These are phyloP conservation scores for Dynastes hyllus DNA, from an alignment of 2,888 invertebrate genomes.

Conservation along the genomic window DNA sequence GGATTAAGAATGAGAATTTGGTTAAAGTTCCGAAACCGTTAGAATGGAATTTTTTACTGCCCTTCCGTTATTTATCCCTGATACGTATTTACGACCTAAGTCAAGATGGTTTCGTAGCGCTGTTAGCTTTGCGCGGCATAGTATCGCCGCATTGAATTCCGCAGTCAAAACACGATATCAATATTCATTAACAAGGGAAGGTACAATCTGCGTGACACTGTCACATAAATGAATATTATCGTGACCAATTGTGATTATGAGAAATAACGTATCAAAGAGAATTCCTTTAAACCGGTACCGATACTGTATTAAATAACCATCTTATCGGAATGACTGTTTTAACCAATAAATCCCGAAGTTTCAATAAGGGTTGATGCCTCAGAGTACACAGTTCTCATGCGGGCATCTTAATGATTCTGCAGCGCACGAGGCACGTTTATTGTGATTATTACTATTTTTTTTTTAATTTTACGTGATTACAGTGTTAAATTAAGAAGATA, in stretches of 20 bases:
- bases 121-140: slow-evolving; percentile 29
- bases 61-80: too few species aligned
- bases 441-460: background rate
- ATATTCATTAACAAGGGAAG: slow-evolving; percentile 39
- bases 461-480: background rate
- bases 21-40: too few species aligned
- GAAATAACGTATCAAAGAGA: slow-evolving; percentile 36
- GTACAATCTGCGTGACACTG: slow-evolving; percentile 48
- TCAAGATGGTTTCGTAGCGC: background rate
- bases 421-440: background rate
- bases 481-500: slow-evolving; percentile 2
- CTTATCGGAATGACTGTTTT: slow-evolving; percentile 38
- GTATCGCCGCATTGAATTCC: slow-evolving; percentile 49
- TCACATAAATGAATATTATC: slow-evolving; percentile 52
- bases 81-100: background rate
- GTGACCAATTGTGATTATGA: slow-evolving; percentile 53
- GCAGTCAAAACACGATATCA: slow-evolving; percentile 44
- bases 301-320: slow-evolving; percentile 49
- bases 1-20: too few species aligned
- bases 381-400: slow-evolving; percentile 23
- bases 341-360: slow-evolving; percentile 24
- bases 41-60: too few species aligned
- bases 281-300: slow-evolving; percentile 45
- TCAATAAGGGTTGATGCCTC: slow-evolving; percentile 17
- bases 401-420: slow-evolving; percentile 16